A percentile compares a stretch with the other conserved stretches of the same genome.
Conservation (phyloP, 2,113 vertebrate genomes). For the Cyanoderma ruficeps region DNA sequence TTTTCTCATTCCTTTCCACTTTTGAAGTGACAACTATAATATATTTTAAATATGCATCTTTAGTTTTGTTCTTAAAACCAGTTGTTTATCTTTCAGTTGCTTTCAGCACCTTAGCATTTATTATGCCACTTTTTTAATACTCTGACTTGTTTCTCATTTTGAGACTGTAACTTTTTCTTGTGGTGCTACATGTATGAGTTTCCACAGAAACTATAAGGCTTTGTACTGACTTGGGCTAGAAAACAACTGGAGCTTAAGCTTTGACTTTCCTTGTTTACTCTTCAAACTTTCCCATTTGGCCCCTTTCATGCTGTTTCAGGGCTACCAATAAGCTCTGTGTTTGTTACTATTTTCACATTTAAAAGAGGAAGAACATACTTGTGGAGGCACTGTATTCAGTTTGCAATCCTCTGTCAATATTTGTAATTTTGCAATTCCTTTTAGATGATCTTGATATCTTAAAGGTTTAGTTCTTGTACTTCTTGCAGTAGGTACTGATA, state of each 20-base stretch:
- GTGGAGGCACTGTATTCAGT: not conserved
- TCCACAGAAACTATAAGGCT: not conserved
- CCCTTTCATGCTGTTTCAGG: not conserved
- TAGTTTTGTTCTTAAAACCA: not conserved
- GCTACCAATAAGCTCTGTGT: not conserved
- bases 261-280: not conserved
- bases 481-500: not conserved
- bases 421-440: not conserved
- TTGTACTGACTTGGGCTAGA: not conserved
- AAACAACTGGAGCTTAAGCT: not conserved
- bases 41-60: not conserved
- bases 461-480: not conserved
- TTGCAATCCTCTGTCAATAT: not conserved
- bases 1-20: not conserved
- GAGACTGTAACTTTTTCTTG: not conserved
- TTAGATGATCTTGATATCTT: not conserved
- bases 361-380: not conserved
- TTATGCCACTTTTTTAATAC: not conserved
- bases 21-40: not conserved
- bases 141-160: not conserved
- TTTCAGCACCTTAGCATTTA: not conserved
- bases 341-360: not conserved
- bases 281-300: not conserved
- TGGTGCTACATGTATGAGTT: not conserved
- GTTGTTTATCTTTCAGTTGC: not conserved